phyloP scores from a whole-genome alignment of 2,888 invertebrate genomes.

The Crematogaster levior region DNA sequence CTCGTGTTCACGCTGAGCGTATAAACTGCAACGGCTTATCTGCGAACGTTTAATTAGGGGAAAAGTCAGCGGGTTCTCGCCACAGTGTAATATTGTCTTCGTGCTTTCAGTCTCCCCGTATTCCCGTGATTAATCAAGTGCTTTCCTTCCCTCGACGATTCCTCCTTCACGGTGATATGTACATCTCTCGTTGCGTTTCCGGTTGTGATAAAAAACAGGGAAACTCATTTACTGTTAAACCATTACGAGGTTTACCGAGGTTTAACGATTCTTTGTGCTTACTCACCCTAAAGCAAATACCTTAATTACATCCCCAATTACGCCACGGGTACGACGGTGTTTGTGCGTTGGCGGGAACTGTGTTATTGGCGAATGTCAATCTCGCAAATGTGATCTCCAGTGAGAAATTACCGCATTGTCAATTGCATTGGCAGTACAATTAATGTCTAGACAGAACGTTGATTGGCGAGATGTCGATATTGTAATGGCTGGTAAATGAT shows the following conservation, averaged over 20 bases:
- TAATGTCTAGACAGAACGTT: conserved; percentile 9
- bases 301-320: conserved; percentile 61
- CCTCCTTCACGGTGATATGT: neutral
- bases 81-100: conserved; percentile 43
- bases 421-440: conserved; percentile 43
- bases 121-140: conserved; percentile 54
- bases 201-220: neutral
- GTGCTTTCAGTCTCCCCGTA: conserved; percentile 12
- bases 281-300: conserved; percentile 5
- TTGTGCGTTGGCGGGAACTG: conserved; percentile 5
- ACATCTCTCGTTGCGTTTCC: conserved; percentile 55
- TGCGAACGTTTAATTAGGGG: conserved; percentile 59
- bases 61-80: conserved; percentile 25
- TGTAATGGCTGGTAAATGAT: neutral
- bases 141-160: neutral
- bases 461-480: conserved; percentile 34
- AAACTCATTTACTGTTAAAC: conserved; percentile 49
- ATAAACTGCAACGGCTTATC: conserved; percentile 58
- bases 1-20: conserved; percentile 8
- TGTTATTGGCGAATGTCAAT: conserved; percentile 45
- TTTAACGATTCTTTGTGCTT: conserved; percentile 23
- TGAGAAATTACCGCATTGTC: conserved; percentile 43
- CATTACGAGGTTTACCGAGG: neutral
- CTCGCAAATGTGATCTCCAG: conserved; percentile 26
- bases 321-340: conserved; percentile 7